Evolutionary conservation across 2,113 vertebrate genomes (phyloP), one percentile per base, ranked within the genome.

Genomic region (Ciconia maguari): DNA sequence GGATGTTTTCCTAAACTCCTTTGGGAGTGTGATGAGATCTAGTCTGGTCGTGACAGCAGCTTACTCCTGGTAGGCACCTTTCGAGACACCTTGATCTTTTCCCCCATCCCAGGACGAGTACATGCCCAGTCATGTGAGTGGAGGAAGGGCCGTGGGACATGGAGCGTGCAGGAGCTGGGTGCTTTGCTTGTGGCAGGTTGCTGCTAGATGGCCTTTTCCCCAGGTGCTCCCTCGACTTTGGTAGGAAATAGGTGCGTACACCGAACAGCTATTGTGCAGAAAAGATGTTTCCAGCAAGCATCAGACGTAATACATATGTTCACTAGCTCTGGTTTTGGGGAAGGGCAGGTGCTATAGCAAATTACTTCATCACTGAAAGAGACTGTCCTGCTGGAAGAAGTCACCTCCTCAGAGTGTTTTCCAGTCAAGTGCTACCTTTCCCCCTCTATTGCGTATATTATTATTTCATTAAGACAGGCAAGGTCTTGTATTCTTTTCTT

Each of bases 151-250:
- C 0, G 1, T 74, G 82, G 55, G 81, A 66, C 77, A 3, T 38
- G 25, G 20, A 52, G 62, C 44, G 42, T 58, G 57, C 9, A 34
- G 91, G 64, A 84, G 55, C 38, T 78, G 78, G 69, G 2, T 74
- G 61, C 42, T 87, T 29, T 75, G 36, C 60, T 13, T 20, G 2
- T 41, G 69, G 46, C 74, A 85, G 27, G 5, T 71, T 82, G 65
- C 70, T 82, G 36, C 72, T 91, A 29, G 6, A 8, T 41, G 8
- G 42, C 55, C 82, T 61, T 54, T 89, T 75, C 75, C 70, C 30
- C 62, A 42, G 68, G 68, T 13, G 19, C 44, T 80, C 32, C 48
- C 62, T 87, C 0, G 0, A 7, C 38, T 58, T 81, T 0, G 0
- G 41, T 54, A 87, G 65, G 69, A 57, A 42, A 36, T 19, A 17